Evolutionary conservation across 2,797 vertebrate genomes (phyloP), one percentile per base, ranked within the genome.

Genomic region (Kryptopterus vitreolus): DNA sequence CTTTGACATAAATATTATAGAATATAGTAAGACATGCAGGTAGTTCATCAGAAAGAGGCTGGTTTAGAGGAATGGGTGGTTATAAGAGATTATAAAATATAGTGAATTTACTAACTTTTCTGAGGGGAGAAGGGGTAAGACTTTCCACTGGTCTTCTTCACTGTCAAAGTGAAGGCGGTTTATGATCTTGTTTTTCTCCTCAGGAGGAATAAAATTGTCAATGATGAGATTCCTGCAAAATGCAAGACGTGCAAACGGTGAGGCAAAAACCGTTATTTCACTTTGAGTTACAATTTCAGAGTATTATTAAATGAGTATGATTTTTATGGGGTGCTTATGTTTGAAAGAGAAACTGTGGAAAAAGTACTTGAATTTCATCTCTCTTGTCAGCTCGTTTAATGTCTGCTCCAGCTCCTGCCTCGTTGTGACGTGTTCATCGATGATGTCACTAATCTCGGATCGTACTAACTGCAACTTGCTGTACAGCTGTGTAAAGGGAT

Each of bases 161-260:
- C 93, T 88, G 46, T 99, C 98, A 33, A 97, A 97, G 87, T 94
- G 93, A 16, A 99, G 95, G 76, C 98, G 91, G 90, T 96, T 96
- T 95, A 98, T 95, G 79, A 98, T 97, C 91, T 99, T 99, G 92
- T 98, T 98, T 93, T 98, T 99, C 89, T 98, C 97, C 83, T 97
- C 97, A 0, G 97, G 96, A 31, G 98, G 98, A 82, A 99, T 98
- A 85, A 99, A 99, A 84, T 99, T 99, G 90, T 99, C 98, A 2
- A 99, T 99, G 87, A 99, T 94, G 78, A 99, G 85, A 84, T 96
- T 96, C 90, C 98, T 99, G 93, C 33, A 84, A 80, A 83, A 65
- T 7, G 12, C 5, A 24, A 9, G 38, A 57, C 12, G 79, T 31
- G n/a, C 20, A 77, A 5, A 46, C 11, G 24, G 20, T 18, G 0